Conservation (phyloP, 53 echinoderm and acorn worm genomes). For the Stichopus horrens region DNA sequence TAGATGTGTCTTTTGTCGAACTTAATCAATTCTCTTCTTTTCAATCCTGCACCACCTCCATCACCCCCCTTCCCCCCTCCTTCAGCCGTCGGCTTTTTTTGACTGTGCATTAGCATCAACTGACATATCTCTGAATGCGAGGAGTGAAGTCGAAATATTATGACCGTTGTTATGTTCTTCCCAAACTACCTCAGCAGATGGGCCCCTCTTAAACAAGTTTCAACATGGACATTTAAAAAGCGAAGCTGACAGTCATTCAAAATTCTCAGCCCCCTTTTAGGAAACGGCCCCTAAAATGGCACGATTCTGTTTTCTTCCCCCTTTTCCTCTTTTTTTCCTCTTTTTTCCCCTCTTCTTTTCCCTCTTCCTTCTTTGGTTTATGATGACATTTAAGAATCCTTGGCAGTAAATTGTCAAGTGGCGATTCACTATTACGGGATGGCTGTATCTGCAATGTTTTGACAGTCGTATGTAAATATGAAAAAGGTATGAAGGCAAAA, state of each 20-base stretch:
- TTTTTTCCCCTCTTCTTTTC: too few species aligned
- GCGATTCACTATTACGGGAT: slow-evolving; percentile 9
- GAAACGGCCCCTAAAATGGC: slow-evolving; percentile 15
- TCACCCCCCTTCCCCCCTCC: not conserved
- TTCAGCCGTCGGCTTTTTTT: not conserved
- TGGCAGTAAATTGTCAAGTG: slow-evolving; percentile 8
- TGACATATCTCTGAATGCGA: not conserved
- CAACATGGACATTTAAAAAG: slow-evolving; percentile 25
- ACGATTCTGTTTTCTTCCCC: not conserved
- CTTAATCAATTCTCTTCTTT: not conserved
- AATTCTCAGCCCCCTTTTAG: not conserved
- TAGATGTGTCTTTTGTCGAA: not conserved
- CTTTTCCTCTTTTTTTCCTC: too few species aligned
- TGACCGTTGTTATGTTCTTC: not conserved
- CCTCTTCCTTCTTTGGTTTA: not conserved
- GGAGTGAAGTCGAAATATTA: not conserved
- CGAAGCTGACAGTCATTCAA: slow-evolving; percentile 12
- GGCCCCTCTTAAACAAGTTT: slow-evolving; percentile 15
- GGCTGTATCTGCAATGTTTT: slow-evolving; percentile 4
- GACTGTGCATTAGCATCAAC: not conserved
- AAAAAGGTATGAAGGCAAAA: not conserved
- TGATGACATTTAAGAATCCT: slow-evolving; percentile 7
- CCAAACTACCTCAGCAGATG: not conserved
- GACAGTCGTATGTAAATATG: slow-evolving; percentile 33
- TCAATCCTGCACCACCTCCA: too few species aligned